These are phyloP conservation scores for Achatina immaculata DNA, from an alignment of 1,140 invertebrate species.

Conservation along the genomic window DNA sequence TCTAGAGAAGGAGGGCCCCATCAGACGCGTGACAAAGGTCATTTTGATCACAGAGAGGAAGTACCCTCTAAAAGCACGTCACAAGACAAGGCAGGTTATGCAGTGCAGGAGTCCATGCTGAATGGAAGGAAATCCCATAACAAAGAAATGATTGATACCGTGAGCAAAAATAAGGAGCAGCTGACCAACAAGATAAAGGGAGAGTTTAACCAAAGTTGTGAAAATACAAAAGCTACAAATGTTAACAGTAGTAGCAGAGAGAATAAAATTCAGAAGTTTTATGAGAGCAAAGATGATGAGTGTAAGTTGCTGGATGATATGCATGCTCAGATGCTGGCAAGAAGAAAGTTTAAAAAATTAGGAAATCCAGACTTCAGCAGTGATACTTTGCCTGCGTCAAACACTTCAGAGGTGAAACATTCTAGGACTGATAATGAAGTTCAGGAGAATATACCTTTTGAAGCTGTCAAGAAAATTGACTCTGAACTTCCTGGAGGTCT, in stretches of 20 bases:
- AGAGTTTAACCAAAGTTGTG: not conserved
- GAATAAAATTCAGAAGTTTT: not conserved
- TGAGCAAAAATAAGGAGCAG: not conserved
- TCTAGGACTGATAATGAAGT: not conserved
- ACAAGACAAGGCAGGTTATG: not conserved
- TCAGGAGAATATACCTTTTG: not conserved
- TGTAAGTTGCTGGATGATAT: slow-evolving; percentile 20
- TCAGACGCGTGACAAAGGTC: not conserved
- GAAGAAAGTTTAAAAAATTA: slow-evolving; percentile 12
- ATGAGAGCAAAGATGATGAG: not conserved
- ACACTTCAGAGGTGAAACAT: not conserved
- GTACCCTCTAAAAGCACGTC: too few relatives aligned
- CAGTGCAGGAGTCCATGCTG: not conserved
- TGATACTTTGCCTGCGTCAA: not conserved
- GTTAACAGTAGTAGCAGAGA: not conserved
- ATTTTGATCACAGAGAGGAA: too few relatives aligned
- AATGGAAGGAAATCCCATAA: not conserved
- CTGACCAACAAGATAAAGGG: not conserved
- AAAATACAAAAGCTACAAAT: not conserved
- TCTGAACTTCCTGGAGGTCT: not conserved
- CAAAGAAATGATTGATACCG: slow-evolving; percentile 3
- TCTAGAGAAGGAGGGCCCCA: not conserved
- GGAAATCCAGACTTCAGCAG: not conserved
- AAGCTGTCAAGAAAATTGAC: not conserved
- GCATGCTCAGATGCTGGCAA: slow-evolving; percentile 11